These are phyloP conservation scores for Fistularia commersonii DNA, from an alignment of 2,797 vertebrate genomes.

Conservation along the genomic window DNA sequence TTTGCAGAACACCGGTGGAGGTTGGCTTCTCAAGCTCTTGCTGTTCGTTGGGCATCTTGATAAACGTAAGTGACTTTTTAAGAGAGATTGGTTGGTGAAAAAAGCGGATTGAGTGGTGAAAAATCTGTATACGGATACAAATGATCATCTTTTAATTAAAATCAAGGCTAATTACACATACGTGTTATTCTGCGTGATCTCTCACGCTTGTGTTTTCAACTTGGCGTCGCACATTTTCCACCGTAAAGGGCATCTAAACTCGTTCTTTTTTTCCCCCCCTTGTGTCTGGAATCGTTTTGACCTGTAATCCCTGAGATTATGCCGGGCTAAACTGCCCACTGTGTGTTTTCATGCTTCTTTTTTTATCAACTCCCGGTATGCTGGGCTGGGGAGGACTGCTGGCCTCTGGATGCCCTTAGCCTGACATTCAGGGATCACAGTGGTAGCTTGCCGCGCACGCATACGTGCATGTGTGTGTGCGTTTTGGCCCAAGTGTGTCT, in stretches of 20 bases:
- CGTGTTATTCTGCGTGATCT: too few species aligned
- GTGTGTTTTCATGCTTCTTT: slow-evolving; percentile 54
- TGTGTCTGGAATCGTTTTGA: slow-evolving; percentile 64
- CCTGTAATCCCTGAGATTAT: slow-evolving; percentile 70
- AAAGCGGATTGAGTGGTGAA: too few species aligned
- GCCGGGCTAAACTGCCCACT: slow-evolving; percentile 66
- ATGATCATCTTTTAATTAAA: too few species aligned
- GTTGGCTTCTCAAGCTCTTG: too few species aligned
- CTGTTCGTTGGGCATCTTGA: too few species aligned
- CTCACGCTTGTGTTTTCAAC: background rate
- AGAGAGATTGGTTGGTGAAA: too few species aligned
- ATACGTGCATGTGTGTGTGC: slow-evolving; percentile 9
- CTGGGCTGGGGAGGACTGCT: slow-evolving; percentile 53
- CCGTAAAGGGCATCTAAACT: slow-evolving; percentile 22
- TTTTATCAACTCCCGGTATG: slow-evolving; percentile 61
- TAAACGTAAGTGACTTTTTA: too few species aligned
- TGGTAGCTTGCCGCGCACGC: slow-evolving; percentile 47
- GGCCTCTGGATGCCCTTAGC: slow-evolving; percentile 65
- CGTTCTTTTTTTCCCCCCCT: slow-evolving; percentile 10
- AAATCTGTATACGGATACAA: too few species aligned
- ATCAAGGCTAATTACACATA: too few species aligned
- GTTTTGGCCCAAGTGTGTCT: slow-evolving; percentile 17
- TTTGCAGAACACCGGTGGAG: too few species aligned
- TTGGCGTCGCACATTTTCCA: slow-evolving; percentile 19
- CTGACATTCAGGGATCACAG: slow-evolving; percentile 71